These are phyloP conservation scores for Discoglossus pictus DNA, from an alignment of 2,797 vertebrate species.

Conservation along the genomic window DNA sequence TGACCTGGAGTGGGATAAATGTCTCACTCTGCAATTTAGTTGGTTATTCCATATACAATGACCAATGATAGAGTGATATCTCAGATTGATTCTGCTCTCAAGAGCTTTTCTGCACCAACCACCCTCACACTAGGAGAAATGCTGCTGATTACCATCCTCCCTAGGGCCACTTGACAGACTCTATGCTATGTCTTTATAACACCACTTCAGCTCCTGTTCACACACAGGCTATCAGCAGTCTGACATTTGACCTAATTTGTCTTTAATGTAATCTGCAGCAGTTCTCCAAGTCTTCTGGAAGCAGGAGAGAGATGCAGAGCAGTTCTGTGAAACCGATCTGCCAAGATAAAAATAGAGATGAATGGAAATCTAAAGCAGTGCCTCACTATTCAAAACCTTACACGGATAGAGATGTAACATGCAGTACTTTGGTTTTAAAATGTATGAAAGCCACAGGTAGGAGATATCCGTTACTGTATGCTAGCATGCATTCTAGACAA, in stretches of 20 bases:
- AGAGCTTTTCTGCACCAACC: background rate
- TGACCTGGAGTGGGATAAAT: too few relatives aligned
- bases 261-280: conserved; percentile 11
- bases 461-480: too few relatives aligned
- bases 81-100: background rate
- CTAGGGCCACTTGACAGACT: conserved; percentile 4
- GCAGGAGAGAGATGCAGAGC: background rate
- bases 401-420: too few relatives aligned
- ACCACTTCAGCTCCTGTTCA: conserved; percentile 4
- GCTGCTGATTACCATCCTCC: conserved; percentile 20
- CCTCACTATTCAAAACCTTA: too few relatives aligned
- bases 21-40: background rate
- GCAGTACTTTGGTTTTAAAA: too few relatives aligned
- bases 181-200: conserved; percentile 25
- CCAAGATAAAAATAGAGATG: too few relatives aligned
- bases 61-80: conserved; percentile 8
- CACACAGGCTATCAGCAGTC: conserved; percentile 18
- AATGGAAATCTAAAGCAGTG: too few relatives aligned
- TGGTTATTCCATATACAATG: background rate
- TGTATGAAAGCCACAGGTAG: too few relatives aligned
- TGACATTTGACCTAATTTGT: conserved; percentile 36
- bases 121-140: background rate
- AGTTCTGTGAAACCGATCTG: too few relatives aligned
- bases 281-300: background rate
- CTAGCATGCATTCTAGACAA: too few relatives aligned